Percentiles rank a stretch among this genome's conserved stretches.
These are phyloP conservation scores for Orthosia incerta DNA, from an alignment of 2,888 invertebrate genomes.

Conservation along the genomic window DNA sequence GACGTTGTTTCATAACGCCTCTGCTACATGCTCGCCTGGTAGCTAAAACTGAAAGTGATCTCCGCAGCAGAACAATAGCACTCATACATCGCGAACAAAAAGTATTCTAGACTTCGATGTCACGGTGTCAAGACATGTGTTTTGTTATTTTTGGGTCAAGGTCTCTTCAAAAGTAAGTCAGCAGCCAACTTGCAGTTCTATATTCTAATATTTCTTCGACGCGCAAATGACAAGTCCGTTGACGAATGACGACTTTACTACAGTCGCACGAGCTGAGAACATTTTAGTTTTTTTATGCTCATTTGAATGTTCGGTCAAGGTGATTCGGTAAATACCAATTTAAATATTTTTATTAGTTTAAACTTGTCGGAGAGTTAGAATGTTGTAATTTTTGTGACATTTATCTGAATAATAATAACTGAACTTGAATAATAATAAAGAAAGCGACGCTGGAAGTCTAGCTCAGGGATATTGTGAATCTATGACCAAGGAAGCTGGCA, in stretches of 20 bases:
- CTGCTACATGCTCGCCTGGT: slow-evolving; percentile 11
- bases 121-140: slow-evolving; percentile 83
- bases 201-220: slow-evolving; percentile 59
- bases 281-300: slow-evolving; percentile 39
- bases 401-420: too few species aligned
- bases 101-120: slow-evolving; percentile 71
- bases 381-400: slow-evolving; percentile 29
- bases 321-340: slow-evolving; percentile 49
- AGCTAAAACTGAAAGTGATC: slow-evolving; percentile 59
- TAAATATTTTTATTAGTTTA: slow-evolving; percentile 28
- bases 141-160: slow-evolving; percentile 88
- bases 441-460: neutral
- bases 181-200: slow-evolving; percentile 72
- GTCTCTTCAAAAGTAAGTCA: slow-evolving; percentile 74
- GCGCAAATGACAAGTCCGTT: slow-evolving; percentile 52
- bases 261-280: slow-evolving; percentile 7
- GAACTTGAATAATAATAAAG: slow-evolving; percentile 12
- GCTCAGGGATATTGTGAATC: neutral
- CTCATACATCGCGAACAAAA: slow-evolving; percentile 59
- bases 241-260: slow-evolving; percentile 46
- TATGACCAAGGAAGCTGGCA: neutral
- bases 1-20: slow-evolving; percentile 35
- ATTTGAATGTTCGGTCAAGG: slow-evolving; percentile 65
- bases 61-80: slow-evolving; percentile 55
- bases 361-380: slow-evolving; percentile 18